Conservation (phyloP, 2,113 vertebrate species). For the Scophthalmus maximus region DNA sequence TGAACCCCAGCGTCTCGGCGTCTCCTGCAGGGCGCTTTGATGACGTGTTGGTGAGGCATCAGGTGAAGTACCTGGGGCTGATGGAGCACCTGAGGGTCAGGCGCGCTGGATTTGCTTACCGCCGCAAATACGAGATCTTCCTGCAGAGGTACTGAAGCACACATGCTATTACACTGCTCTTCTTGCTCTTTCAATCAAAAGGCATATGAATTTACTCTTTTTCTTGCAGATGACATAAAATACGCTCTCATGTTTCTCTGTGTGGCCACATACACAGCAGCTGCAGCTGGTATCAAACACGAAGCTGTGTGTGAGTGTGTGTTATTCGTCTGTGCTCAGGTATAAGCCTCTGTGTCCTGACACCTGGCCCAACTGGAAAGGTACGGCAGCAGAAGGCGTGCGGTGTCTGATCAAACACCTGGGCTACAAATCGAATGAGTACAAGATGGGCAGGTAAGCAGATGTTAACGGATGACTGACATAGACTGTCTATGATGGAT, state of each 20-base stretch:
- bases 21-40: slow-evolving; percentile 88
- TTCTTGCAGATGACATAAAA: background rate
- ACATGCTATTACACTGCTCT: background rate
- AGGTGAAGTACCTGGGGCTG: slow-evolving; percentile 96
- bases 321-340: slow-evolving; percentile 70
- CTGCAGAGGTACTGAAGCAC: slow-evolving; percentile 86
- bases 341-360: slow-evolving; percentile 95
- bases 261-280: too few relatives aligned
- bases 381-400: slow-evolving; percentile 91
- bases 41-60: slow-evolving; percentile 90
- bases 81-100: slow-evolving; percentile 96
- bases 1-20: slow-evolving; percentile 4
- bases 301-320: background rate
- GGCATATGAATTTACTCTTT: background rate
- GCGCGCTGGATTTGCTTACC: slow-evolving; percentile 93
- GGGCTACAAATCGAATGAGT: slow-evolving; percentile 92
- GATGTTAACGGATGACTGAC: background rate
- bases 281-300: background rate
- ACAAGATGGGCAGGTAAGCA: slow-evolving; percentile 92
- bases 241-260: background rate
- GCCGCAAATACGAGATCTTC: slow-evolving; percentile 92
- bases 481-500: background rate
- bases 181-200: too few relatives aligned
- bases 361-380: slow-evolving; percentile 97
- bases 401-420: slow-evolving; percentile 88